phyloP scores from a whole-genome alignment of 2,797 vertebrate species.

The Pitangus sulphuratus region DNA sequence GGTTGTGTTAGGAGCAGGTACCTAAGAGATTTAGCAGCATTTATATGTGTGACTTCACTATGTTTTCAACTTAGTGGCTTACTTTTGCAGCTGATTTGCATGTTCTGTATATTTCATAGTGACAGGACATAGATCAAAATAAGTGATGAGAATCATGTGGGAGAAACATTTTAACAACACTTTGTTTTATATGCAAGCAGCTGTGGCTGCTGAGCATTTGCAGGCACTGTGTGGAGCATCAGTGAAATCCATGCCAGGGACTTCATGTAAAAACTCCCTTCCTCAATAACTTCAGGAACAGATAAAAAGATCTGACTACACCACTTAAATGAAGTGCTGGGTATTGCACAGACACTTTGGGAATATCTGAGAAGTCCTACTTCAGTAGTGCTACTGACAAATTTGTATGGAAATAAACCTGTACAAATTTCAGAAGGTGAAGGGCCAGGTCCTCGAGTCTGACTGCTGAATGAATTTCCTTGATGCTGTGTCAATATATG shows the following conservation, averaged over 20 bases:
- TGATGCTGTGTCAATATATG: neutral
- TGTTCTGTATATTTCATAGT: neutral
- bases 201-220: neutral
- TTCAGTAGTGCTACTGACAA: neutral
- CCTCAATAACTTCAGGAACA: neutral
- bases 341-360: neutral
- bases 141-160: neutral
- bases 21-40: neutral
- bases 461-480: neutral
- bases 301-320: neutral
- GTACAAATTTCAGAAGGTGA: neutral
- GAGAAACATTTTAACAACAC: neutral
- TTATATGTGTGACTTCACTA: neutral
- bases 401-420: neutral
- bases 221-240: neutral
- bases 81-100: conserved; percentile 5
- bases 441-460: neutral
- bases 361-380: neutral
- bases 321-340: neutral
- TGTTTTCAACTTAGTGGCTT: neutral
- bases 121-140: conserved; percentile 16
- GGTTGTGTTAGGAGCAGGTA: neutral
- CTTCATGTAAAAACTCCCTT: neutral
- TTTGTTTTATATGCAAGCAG: neutral
- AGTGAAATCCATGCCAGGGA: neutral